These are phyloP conservation scores for Saccostrea echinata DNA, from an alignment of 1,140 invertebrate genomes.

Conservation along the genomic window DNA sequence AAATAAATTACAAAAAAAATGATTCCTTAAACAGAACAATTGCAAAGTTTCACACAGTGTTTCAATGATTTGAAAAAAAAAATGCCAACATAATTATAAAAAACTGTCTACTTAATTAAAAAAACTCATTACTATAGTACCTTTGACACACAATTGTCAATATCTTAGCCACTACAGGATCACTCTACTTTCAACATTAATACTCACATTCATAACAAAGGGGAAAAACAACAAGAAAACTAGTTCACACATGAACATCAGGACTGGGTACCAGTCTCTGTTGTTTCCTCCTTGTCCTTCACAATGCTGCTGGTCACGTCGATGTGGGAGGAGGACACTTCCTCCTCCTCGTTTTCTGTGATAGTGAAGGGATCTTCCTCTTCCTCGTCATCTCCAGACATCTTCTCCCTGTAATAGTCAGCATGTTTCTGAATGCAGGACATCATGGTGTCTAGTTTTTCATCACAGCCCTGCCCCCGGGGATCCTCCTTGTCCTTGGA, in stretches of 20 bases:
- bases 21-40: too few species aligned
- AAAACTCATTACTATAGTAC: too few species aligned
- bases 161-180: too few species aligned
- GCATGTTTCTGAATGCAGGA: conserved; percentile 12
- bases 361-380: not conserved
- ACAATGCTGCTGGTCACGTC: conserved; percentile 6
- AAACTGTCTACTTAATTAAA: too few species aligned
- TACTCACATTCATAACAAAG: not conserved
- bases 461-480: conserved; percentile 84
- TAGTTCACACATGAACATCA: not conserved
- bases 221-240: not conserved
- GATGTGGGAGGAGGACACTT: conserved; percentile 1
- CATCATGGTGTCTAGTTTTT: not conserved
- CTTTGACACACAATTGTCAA: too few species aligned
- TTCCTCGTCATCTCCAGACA: not conserved
- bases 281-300: not conserved
- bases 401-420: conserved; percentile 10
- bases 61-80: too few species aligned
- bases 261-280: not conserved
- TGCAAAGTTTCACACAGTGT: too few species aligned
- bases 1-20: too few species aligned
- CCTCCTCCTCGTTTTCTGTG: not conserved
- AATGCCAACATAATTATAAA: too few species aligned
- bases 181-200: not conserved
- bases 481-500: conserved; percentile 83